These are phyloP conservation scores for Micoletzkya japonica DNA, from an alignment of 2,888 invertebrate species.

Conservation along the genomic window DNA sequence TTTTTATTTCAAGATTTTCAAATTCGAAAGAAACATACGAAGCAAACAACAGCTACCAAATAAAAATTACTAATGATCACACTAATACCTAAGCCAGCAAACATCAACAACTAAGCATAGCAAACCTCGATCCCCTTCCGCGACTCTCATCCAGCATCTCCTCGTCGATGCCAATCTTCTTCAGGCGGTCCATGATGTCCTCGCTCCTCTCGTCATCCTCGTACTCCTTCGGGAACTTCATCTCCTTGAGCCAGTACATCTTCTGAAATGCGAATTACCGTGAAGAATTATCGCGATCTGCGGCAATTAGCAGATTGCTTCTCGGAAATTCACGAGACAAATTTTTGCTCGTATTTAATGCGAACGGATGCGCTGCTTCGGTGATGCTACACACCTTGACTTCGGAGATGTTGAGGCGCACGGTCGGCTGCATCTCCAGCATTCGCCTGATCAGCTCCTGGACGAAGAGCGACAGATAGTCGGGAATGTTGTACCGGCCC, in stretches of 20 bases:
- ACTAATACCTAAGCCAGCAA: not conserved
- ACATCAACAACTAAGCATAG: not conserved
- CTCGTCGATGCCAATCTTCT: not conserved
- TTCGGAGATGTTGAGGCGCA: slow-evolving; percentile 65
- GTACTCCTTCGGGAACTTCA: not conserved
- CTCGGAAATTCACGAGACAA: no score
- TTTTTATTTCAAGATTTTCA: not conserved
- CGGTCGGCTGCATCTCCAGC: slow-evolving; percentile 62
- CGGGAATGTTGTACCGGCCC: slow-evolving; percentile 54
- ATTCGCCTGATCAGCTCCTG: slow-evolving; percentile 51
- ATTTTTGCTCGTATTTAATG: no score
- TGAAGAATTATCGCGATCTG: no score
- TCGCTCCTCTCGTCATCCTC: slow-evolving; percentile 5
- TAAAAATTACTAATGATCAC: not conserved
- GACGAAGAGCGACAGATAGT: slow-evolving; percentile 46
- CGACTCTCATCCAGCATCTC: not conserved
- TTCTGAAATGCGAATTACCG: slow-evolving; percentile 13
- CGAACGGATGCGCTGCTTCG: no score
- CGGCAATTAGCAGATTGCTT: no score
- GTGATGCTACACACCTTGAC: slow-evolving; percentile 53
- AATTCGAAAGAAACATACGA: no score
- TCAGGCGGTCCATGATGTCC: not conserved
- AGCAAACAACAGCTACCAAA: no score
- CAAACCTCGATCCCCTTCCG: slow-evolving; percentile 5
- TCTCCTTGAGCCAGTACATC: slow-evolving; percentile 12